Evolutionary conservation across 2,113 vertebrate genomes (phyloP).

Genomic region (Capreolus pygargus): DNA sequence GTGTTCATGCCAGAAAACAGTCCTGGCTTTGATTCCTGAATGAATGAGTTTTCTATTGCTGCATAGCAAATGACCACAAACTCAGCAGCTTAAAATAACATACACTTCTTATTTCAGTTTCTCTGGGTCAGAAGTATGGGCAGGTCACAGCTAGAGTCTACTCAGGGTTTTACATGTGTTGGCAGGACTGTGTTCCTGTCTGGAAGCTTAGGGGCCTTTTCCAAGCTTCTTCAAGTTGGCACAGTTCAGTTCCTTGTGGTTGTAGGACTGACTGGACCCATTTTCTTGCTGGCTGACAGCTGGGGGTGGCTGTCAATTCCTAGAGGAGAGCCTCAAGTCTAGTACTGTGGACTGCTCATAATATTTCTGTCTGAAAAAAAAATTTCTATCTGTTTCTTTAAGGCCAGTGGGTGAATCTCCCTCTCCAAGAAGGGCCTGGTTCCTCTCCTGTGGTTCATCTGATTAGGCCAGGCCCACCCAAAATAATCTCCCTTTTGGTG

Average conservation of each 20-base stretch:
- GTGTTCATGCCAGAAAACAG: not conserved
- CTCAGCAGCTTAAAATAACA: constrained; percentile 20
- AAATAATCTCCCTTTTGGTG: not conserved
- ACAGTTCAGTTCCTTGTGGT: not conserved
- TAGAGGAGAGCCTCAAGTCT: not conserved
- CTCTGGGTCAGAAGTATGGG: not conserved
- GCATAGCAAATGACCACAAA: not conserved
- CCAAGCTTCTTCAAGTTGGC: not conserved
- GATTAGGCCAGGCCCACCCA: not conserved
- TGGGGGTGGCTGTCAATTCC: not conserved
- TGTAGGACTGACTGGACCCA: not conserved
- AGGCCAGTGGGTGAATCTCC: not conserved
- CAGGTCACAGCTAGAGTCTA: not conserved
- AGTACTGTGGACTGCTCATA: not conserved
- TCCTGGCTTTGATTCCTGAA: not conserved
- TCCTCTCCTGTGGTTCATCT: not conserved
- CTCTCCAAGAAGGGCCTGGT: not conserved
- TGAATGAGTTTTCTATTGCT: not conserved
- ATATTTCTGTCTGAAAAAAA: not conserved
- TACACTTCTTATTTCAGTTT: not conserved
- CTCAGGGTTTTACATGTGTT: not conserved
- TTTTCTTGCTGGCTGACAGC: not conserved
- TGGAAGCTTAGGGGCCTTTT: not conserved
- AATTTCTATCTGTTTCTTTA: not conserved
- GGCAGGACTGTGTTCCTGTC: not conserved